A percentile compares a stretch with the other conserved stretches of the same genome.
Evolutionary conservation across 2,113 vertebrate species (phyloP).

Genomic region (Oncorhynchus masou): DNA sequence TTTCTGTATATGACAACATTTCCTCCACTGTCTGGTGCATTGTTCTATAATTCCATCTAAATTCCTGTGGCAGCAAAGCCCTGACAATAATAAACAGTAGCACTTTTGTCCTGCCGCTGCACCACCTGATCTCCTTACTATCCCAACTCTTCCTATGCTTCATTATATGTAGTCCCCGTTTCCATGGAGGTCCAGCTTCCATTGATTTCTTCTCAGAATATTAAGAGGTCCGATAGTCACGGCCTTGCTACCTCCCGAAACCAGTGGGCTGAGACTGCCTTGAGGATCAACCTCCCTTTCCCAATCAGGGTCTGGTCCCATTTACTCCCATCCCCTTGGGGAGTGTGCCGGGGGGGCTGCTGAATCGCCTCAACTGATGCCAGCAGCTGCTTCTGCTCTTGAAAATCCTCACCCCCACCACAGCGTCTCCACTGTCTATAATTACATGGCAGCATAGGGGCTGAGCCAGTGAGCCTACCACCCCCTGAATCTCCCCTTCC

Average conservation of each 20-base stretch:
- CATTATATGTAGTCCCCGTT: neutral
- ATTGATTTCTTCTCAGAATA: constrained; percentile 1
- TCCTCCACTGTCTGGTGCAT: neutral
- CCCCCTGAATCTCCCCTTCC: neutral
- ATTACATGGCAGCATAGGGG: constrained; percentile 31
- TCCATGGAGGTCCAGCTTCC: neutral
- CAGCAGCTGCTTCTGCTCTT: constrained; percentile 60
- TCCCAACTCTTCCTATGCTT: neutral
- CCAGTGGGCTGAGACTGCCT: constrained; percentile 2
- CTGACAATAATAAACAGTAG: neutral
- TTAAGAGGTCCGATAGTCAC: constrained; percentile 17
- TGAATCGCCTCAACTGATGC: constrained; percentile 49
- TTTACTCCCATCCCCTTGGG: neutral
- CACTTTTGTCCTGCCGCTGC: too few relatives aligned
- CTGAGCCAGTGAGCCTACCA: neutral
- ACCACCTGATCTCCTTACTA: neutral
- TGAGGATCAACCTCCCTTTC: constrained; percentile 4
- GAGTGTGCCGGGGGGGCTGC: neutral
- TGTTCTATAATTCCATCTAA: neutral
- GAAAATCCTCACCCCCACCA: constrained; percentile 12
- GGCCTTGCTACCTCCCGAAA: neutral
- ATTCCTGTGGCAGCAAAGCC: neutral
- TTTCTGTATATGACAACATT: too few relatives aligned
- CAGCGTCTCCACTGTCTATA: constrained; percentile 42
- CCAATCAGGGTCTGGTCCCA: neutral